Percentiles rank a stretch among this genome's conserved stretches.
Conservation (phyloP, 2,113 vertebrate genomes). For the Tyrannus savana region DNA sequence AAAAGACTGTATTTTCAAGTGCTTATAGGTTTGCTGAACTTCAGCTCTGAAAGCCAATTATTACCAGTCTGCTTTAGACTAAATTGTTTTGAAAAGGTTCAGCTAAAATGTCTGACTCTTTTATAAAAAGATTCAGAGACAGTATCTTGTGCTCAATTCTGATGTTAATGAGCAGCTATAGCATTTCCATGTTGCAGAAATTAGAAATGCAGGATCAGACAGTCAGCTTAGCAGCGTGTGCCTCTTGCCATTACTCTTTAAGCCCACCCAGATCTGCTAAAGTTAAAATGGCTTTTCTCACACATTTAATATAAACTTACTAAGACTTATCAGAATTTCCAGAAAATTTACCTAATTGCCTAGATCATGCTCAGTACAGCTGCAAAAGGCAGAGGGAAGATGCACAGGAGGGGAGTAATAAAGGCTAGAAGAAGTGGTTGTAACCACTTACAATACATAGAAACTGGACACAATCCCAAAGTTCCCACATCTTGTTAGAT, state of each 20-base stretch:
- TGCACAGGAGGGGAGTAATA: background rate
- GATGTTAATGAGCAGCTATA: background rate
- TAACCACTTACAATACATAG: background rate
- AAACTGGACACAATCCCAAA: background rate
- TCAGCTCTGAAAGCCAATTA: background rate
- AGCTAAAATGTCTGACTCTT: background rate
- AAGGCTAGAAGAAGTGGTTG: background rate
- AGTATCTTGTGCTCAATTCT: background rate
- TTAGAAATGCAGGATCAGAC: background rate
- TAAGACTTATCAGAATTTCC: background rate
- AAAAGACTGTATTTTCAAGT: background rate
- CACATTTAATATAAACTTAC: background rate
- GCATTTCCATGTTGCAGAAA: background rate
- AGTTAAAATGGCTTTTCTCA: background rate
- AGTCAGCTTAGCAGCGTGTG: background rate
- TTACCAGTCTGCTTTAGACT: background rate
- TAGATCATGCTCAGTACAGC: background rate
- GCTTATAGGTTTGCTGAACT: background rate
- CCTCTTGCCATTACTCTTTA: background rate
- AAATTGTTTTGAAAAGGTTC: background rate
- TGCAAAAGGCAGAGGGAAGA: background rate
- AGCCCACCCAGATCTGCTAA: background rate
- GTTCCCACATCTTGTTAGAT: background rate
- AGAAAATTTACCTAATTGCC: background rate
- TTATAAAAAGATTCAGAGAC: background rate